These are phyloP conservation scores for Dascillus cervinus DNA, from an alignment of 2,888 invertebrate species.

Conservation along the genomic window DNA sequence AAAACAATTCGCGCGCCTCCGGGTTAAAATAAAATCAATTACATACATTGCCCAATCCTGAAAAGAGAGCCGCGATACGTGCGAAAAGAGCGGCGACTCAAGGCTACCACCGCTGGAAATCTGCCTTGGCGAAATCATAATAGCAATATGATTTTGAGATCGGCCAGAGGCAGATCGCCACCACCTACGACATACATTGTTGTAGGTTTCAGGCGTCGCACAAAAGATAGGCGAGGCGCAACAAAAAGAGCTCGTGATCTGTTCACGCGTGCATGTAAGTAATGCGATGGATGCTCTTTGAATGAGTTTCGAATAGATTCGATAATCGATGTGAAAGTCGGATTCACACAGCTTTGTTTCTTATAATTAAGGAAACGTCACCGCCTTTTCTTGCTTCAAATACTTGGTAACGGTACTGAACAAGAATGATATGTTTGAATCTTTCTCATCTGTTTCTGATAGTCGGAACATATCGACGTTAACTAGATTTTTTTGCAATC, in stretches of 20 bases:
- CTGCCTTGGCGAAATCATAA: neutral
- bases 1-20: slow-evolving; percentile 19
- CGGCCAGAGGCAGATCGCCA: slow-evolving; percentile 20
- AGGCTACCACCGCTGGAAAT: no score
- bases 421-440: no score
- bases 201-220: slow-evolving; percentile 26
- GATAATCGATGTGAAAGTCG: slow-evolving; percentile 33
- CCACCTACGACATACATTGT: slow-evolving; percentile 37
- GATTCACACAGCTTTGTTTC: slow-evolving; percentile 21
- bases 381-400: no score
- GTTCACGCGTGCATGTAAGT: slow-evolving; percentile 36
- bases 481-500: no score
- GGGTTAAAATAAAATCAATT: slow-evolving; percentile 21
- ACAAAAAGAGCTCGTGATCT: slow-evolving; percentile 36
- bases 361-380: no score
- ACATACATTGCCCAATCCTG: slow-evolving; percentile 20
- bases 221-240: slow-evolving; percentile 32
- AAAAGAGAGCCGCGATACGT: slow-evolving; percentile 13
- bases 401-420: no score
- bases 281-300: slow-evolving; percentile 27
- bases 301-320: slow-evolving; percentile 30
- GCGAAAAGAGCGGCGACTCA: slow-evolving; percentile 8
- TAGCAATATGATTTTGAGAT: slow-evolving; percentile 3
- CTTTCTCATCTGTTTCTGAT: no score
- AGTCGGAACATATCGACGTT: no score